A percentile compares a stretch with the other conserved stretches of the same genome.
Conservation (phyloP, 2,888 invertebrate genomes). For the Drosophila sordidula region DNA sequence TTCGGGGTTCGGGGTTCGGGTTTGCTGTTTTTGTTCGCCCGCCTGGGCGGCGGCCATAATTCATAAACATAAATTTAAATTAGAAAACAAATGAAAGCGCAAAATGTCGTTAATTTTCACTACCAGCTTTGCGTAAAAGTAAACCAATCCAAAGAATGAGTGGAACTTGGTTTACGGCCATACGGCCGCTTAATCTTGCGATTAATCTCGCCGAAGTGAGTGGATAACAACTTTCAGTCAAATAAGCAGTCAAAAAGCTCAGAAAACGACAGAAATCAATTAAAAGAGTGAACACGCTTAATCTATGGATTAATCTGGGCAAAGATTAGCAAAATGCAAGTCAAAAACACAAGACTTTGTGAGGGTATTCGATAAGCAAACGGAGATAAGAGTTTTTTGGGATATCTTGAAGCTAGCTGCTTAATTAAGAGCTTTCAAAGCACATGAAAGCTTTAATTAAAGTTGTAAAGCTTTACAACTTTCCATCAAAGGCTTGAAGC, state of each 20-base stretch:
- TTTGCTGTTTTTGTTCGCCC: neutral
- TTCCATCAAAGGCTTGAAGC: neutral
- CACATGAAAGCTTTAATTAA: neutral
- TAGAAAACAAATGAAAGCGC: constrained; percentile 79
- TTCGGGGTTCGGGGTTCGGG: neutral
- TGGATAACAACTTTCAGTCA: too few relatives aligned
- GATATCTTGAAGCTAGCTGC: too few relatives aligned
- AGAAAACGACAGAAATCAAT: neutral
- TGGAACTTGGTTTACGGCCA: neutral
- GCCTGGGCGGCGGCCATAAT: constrained; percentile 54
- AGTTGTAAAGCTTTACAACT: too few relatives aligned
- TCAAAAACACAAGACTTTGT: too few relatives aligned
- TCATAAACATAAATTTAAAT: constrained; percentile 81
- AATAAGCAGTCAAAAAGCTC: neutral
- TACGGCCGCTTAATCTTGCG: neutral
- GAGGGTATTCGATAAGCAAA: too few relatives aligned
- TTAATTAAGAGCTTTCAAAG: neutral
- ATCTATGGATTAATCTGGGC: too few relatives aligned
- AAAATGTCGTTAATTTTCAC: constrained; percentile 67
- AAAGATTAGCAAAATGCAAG: too few relatives aligned
- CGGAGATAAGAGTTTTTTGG: too few relatives aligned
- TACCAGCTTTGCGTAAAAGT: neutral
- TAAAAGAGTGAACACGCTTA: too few relatives aligned
- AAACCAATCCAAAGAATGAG: neutral
- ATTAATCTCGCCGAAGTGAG: neutral